Evolutionary conservation across 2,113 vertebrate genomes (phyloP).

Genomic region (Eudyptes chrysolophus): DNA sequence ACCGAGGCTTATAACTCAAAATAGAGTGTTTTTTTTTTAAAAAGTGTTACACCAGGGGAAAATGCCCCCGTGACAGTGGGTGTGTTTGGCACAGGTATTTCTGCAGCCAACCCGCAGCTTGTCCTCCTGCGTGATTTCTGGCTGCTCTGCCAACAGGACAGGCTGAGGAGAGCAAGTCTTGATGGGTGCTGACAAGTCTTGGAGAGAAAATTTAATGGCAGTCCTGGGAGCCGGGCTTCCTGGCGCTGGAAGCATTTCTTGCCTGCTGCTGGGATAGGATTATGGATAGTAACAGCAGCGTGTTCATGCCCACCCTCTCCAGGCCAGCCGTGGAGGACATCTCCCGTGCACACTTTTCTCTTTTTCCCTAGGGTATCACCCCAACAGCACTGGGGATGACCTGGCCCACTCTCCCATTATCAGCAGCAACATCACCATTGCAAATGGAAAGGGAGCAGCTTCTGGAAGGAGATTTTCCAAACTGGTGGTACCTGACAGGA

Average conservation of each 20-base stretch:
- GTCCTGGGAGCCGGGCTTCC: not conserved
- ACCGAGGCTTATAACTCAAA: not conserved
- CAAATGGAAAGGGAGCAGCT: not conserved
- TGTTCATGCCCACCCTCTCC: not conserved
- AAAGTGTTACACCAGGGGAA: not conserved
- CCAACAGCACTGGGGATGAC: not conserved
- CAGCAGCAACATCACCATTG: not conserved
- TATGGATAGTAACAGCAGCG: not conserved
- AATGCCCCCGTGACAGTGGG: fast-evolving
- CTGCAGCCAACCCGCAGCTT: not conserved
- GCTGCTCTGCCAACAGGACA: not conserved
- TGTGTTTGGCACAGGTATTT: not conserved
- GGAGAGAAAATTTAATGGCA: not conserved
- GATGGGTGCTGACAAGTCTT: not conserved
- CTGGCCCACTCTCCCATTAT: not conserved
- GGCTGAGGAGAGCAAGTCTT: not conserved
- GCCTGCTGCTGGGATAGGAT: not conserved
- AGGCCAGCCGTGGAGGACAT: not conserved
- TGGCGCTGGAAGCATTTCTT: fast-evolving
- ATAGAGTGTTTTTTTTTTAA: not conserved
- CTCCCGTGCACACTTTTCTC: fast-evolving
- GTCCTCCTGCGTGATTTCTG: not conserved
- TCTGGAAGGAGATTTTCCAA: not conserved
- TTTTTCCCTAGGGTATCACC: not conserved
- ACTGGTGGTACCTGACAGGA: not conserved